These are phyloP conservation scores for Gnathonemus longibarbis DNA, from an alignment of 2,113 vertebrate species.

Conservation along the genomic window DNA sequence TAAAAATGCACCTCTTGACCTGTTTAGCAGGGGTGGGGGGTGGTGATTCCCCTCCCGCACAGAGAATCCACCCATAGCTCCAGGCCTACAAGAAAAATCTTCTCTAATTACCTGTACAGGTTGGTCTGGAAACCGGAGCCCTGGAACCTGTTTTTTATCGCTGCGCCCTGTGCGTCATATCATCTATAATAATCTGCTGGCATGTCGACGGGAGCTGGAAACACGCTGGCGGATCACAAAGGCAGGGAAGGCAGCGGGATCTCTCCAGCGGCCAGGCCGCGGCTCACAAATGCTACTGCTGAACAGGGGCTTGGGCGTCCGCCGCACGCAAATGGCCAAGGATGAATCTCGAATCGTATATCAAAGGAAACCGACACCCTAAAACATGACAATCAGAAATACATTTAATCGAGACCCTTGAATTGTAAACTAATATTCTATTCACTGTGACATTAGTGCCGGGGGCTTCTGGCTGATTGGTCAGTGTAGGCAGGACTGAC, in stretches of 20 bases:
- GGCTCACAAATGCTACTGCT: not conserved
- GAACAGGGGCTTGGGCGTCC: too few species aligned
- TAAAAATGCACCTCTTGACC: not conserved
- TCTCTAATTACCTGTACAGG: conserved; percentile 44
- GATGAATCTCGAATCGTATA: not conserved
- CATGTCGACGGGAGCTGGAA: not conserved
- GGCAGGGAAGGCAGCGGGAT: conserved; percentile 39
- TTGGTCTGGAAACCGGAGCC: conserved; percentile 47
- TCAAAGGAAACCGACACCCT: not conserved
- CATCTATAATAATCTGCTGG: conserved; percentile 37
- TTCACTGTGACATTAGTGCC: not conserved
- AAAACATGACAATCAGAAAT: not conserved
- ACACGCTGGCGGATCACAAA: not conserved
- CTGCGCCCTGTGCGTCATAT: conserved; percentile 28
- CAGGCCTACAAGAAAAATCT: conserved; percentile 26
- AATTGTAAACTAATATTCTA: conserved; percentile 35
- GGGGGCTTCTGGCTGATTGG: not conserved
- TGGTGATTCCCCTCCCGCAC: not conserved
- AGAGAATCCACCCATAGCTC: not conserved
- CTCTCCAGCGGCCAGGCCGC: not conserved
- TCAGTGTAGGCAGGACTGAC: conserved; percentile 40
- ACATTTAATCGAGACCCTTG: conserved; percentile 10
- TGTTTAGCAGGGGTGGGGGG: not conserved
- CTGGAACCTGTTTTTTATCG: conserved; percentile 45
- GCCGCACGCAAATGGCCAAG: not conserved